These are phyloP conservation scores for Tyrannus savana DNA, from an alignment of 2,113 vertebrate species.

Conservation along the genomic window DNA sequence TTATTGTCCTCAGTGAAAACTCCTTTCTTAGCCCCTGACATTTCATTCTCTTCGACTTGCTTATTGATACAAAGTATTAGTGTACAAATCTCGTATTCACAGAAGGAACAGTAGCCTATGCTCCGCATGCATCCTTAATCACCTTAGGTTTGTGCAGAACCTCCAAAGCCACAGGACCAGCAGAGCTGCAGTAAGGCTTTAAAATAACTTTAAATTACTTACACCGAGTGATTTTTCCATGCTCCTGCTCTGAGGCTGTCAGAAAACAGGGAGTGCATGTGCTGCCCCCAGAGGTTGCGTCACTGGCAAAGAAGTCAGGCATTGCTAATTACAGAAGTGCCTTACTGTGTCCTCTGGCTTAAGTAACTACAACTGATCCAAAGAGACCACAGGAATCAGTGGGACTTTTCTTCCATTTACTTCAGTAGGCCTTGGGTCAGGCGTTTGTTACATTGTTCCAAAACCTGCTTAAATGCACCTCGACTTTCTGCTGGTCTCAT, in stretches of 20 bases:
- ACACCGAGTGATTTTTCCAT: background rate
- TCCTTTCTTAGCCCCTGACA: background rate
- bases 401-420: background rate
- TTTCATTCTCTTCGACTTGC: background rate
- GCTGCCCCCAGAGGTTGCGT: background rate
- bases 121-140: background rate
- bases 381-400: background rate
- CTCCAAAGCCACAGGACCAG: background rate
- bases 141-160: background rate
- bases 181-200: background rate
- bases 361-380: background rate
- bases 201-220: background rate
- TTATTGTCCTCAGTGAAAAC: background rate
- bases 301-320: background rate
- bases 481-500: background rate
- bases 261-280: background rate
- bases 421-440: background rate
- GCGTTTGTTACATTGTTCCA: background rate
- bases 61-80: background rate
- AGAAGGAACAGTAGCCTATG: background rate
- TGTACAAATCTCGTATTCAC: background rate
- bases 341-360: constrained; percentile 8
- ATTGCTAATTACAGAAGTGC: constrained; percentile 19
- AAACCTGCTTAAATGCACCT: constrained; percentile 4
- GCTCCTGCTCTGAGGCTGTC: background rate